Percentiles rank a stretch among this genome's conserved stretches.
Evolutionary conservation across 2,797 vertebrate species (phyloP).

Genomic region (Spondyliosoma cantharus): DNA sequence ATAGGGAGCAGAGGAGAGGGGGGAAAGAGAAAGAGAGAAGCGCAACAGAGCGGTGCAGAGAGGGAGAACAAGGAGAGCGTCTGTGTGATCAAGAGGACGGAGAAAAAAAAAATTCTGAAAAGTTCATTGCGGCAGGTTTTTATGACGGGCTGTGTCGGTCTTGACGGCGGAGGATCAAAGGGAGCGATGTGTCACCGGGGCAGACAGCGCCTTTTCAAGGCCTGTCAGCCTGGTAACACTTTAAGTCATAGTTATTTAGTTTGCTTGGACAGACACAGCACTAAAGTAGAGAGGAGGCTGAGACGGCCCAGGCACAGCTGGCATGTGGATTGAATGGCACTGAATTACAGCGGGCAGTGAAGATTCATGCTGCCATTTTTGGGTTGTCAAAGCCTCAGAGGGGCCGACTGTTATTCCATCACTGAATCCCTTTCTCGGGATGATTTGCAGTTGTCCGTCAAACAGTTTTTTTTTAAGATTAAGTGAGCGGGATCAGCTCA

Average conservation of each 20-base stretch:
- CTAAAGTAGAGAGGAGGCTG: constrained; percentile 45
- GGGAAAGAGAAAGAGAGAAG: not conserved
- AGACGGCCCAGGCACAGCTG: constrained; percentile 46
- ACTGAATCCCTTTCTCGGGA: constrained; percentile 21
- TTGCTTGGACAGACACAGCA: constrained; percentile 65
- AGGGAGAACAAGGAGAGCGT: constrained; percentile 14
- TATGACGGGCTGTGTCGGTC: constrained; percentile 54
- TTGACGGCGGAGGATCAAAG: constrained; percentile 66
- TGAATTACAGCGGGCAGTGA: constrained; percentile 51
- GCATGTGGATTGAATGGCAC: constrained; percentile 59
- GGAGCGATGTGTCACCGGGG: constrained; percentile 59
- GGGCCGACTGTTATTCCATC: constrained; percentile 61
- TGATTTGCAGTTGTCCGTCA: constrained; percentile 36
- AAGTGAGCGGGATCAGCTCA: constrained; percentile 7
- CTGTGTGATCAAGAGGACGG: constrained; percentile 33
- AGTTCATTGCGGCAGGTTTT: constrained; percentile 66
- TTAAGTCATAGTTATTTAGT: constrained; percentile 76
- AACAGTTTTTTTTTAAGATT: constrained; percentile 40
- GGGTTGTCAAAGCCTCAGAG: constrained; percentile 55
- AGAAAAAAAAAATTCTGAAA: constrained; percentile 46
- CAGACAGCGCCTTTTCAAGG: constrained; percentile 73
- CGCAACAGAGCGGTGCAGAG: constrained; percentile 8
- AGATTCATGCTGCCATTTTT: constrained; percentile 60
- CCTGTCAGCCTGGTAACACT: constrained; percentile 74
- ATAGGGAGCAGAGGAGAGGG: constrained; percentile 46